Evolutionary conservation across 2,888 invertebrate species (phyloP).

Genomic region (Acanthosepion esculentum): DNA sequence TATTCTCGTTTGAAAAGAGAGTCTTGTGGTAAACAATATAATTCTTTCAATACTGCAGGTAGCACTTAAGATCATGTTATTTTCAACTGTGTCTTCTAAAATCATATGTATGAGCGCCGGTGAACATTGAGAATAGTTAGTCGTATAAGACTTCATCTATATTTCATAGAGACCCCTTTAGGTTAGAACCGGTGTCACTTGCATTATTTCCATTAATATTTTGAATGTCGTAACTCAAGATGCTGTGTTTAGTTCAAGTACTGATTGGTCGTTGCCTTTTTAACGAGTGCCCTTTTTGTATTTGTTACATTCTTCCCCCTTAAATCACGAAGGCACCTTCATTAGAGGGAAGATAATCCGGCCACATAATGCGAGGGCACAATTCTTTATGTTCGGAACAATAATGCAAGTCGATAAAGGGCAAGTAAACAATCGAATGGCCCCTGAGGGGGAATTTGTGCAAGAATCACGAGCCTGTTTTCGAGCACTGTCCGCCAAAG

Average conservation of each 20-base stretch:
- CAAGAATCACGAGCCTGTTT: constrained; percentile 33
- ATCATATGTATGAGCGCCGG: not conserved
- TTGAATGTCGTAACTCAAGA: constrained; percentile 3
- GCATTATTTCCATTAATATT: not conserved
- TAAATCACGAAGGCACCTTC: not conserved
- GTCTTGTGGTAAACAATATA: not conserved
- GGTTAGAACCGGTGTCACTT: constrained; percentile 17
- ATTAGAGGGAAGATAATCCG: not conserved
- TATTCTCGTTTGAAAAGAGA: not conserved
- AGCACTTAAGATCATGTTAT: not conserved
- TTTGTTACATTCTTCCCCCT: not conserved
- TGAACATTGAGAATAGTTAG: not conserved
- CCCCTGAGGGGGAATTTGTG: not conserved
- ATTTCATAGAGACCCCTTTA: not conserved
- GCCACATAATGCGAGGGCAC: not conserved
- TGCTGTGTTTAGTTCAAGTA: not conserved
- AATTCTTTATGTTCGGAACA: not conserved
- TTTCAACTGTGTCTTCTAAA: not conserved
- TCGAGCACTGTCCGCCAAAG: not conserved
- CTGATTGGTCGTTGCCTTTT: not conserved
- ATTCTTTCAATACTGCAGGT: not conserved
- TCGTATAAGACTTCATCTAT: not conserved
- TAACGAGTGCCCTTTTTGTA: not conserved
- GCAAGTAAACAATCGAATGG: not conserved
- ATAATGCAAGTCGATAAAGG: constrained; percentile 16